Evolutionary conservation across 1,140 invertebrate species (phyloP), one percentile per base, ranked within the genome.

Genomic region (Lasaia peninsularis): DNA sequence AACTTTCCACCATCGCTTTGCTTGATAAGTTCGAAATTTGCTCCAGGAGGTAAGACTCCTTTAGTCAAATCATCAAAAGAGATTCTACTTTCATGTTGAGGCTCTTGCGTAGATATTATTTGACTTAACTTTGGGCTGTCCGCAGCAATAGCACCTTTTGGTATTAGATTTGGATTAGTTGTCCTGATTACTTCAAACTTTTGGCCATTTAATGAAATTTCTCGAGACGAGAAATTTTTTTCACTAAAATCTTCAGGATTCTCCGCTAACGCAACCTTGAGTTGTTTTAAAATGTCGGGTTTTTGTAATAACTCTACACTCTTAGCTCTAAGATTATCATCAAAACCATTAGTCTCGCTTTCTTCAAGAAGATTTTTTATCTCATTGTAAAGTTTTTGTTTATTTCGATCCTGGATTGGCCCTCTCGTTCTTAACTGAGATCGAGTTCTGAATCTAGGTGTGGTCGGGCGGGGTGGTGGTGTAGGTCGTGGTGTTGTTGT

Each of bases 21-120:
- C 62, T 93, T 92, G 32, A 96, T 91, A 0, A 96, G 89, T 80
- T 96, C 94, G 65, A 93, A 96, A 69, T 95, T 92, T 0, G 93
- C 91, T 18, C 94, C 95, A 10, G 94, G 93, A 4, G 95, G 94
- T 52, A 96, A 78, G 0, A 93, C 94, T 1, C 93, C 93, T 75
- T 94, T 94, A 1, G 94, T 95, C 34, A 96, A 72, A 72, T 96
- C 94, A 40, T 95, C 94, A 5, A 96, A 91, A 2, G 90, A 88
- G 31, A 91, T 79, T 62, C 74, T 71, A 60, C 73, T 82, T 57
- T 82, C 78, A 56, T 83, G 85, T 56, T 80, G 77, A 37, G 72
- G 61, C 60, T 81, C 72, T 56, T 82, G 76, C 6, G 89, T 80
- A 1, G 86, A 67, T n/a, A 75, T 65, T 61, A 84, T 72, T 66